A percentile compares a stretch with the other conserved stretches of the same genome.
phyloP scores from a whole-genome alignment of 1,140 invertebrate species.

The Ylistrum balloti region DNA sequence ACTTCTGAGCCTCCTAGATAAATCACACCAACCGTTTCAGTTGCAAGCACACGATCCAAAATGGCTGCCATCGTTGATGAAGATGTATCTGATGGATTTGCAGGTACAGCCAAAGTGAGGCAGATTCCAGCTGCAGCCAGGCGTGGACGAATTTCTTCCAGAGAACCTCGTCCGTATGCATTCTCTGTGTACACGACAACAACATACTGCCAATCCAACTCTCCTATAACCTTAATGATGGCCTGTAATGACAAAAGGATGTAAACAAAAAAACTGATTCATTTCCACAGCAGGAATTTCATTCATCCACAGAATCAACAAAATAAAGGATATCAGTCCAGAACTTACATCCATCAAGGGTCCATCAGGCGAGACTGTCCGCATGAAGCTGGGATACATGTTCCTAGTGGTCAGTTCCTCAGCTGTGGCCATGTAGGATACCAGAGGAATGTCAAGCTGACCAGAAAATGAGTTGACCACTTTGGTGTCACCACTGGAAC shows the following conservation, averaged over 20 bases:
- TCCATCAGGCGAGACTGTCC: conserved; percentile 91
- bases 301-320: too few species aligned
- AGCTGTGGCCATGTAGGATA: conserved; percentile 90
- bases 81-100: conserved; percentile 61
- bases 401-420: conserved; percentile 89
- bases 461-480: conserved; percentile 64
- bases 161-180: conserved; percentile 74
- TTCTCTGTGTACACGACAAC: conserved; percentile 81
- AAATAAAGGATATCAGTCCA: too few species aligned
- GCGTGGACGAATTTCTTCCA: conserved; percentile 72
- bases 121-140: conserved; percentile 72
- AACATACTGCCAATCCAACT: conserved; percentile 82
- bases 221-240: conserved; percentile 79
- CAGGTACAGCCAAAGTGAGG: conserved; percentile 71
- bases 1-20: conserved; percentile 68
- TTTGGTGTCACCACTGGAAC: conserved; percentile 66
- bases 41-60: conserved; percentile 58
- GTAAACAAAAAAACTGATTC: too few species aligned
- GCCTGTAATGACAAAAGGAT: conserved; percentile 73
- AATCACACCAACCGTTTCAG: conserved; percentile 70
- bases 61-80: conserved; percentile 60
- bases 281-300: too few species aligned
- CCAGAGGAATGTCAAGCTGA: conserved; percentile 86
- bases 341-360: conserved; percentile 80
- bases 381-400: conserved; percentile 89